Base-by-base conservation (phyloP, 2,888 invertebrate genomes). In the Microctonus brassicae region DNA sequence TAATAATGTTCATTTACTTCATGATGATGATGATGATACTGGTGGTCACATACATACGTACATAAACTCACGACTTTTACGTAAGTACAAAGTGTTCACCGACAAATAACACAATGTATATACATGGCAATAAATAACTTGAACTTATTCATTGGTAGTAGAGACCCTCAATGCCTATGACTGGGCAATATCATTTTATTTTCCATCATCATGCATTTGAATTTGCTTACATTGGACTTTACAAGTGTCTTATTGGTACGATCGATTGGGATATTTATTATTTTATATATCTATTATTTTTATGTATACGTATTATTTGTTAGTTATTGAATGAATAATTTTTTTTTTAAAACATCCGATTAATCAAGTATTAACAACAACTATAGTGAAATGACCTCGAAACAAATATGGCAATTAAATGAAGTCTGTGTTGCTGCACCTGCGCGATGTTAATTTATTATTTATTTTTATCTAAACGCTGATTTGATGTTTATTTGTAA, bases 61-160 rank as follows among this genome's bases (percentile, higher is more conserved):
- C 20, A 11, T 34, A 34, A 13, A 57, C 24, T 17, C 47, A 9
- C 47, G 58, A 57, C 67, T 62, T 72, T 72, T 72, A 67, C 67
- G 63, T 55, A 62, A 55, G 13, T 42, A 67, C 67, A 72, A 58
- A 72, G 61, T 71, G 55, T 55, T 58, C 63, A 68, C 72, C 72
- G 72, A 72, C 72, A 72, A 72, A 72, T 72, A 72, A 72, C 68
- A 55, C 67, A 47, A 9, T 17, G 17, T 17, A 20, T 47, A 20
- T 24, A 61, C 53, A 64, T 47, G 55, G 39, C 63, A 29, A 72
- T 67, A 71, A 71, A 71, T 72, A 67, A 67, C 66, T 57, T 66
- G 13, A 57, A 55, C 62, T 64, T n/a, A 13, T 20, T n/a, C 53
- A 53, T 20, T 47, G 47, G n/a, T n/a, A n/a, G n/a, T 17, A 7